Evolutionary conservation across 2,113 vertebrate species (phyloP), one percentile per base, ranked within the genome.

Genomic region (Hippocampus comes): DNA sequence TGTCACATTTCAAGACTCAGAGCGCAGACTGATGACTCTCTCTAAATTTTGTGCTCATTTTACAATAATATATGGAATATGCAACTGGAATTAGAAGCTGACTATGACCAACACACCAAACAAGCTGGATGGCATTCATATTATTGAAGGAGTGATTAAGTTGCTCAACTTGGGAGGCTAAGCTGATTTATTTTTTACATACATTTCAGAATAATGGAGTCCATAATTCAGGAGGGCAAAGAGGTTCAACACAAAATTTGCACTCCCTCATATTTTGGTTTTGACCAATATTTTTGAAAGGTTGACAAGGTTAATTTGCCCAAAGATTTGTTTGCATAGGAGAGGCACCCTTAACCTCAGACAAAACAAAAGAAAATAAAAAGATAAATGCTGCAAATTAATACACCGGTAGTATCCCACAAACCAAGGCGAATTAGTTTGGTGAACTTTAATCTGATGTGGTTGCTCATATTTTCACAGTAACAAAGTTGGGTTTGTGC

Each of bases 141-240:
- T 76, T 55, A 75, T 63, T 20, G 57, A 56, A 73, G 56, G 55
- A 71, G 34, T 76, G 63, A 77, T 78, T 78, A 76, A 49, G 53
- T 77, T 79, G 48, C 59, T 81, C 46, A 78, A 69, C 68, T 74
- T 77, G 68, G 25, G 48, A 43, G 42, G 48, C 68, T 76, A 48
- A 63, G 70, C 48, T 74, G 70, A 81, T 79, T 81, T 76, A 78
- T 75, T 78, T 82, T 20, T 51, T 57, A 63, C 42, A 75, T 46
- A 76, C 70, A 78, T 78, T 60, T 38, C 42, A 65, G 34, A 76
- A 80, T 82, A 78, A 82, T 76, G 72, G 78, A 75, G 68, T 81
- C 34, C 49, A 70, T 67, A 80, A 74, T 59, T 30, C 51, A 72
- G 21, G 42, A 73, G 65, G 23, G 43, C 48, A 51, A 41, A 72